Evolutionary conservation across 2,888 invertebrate genomes (phyloP), one percentile per base, ranked within the genome.

Genomic region (Listrodromus nycthemerus): DNA sequence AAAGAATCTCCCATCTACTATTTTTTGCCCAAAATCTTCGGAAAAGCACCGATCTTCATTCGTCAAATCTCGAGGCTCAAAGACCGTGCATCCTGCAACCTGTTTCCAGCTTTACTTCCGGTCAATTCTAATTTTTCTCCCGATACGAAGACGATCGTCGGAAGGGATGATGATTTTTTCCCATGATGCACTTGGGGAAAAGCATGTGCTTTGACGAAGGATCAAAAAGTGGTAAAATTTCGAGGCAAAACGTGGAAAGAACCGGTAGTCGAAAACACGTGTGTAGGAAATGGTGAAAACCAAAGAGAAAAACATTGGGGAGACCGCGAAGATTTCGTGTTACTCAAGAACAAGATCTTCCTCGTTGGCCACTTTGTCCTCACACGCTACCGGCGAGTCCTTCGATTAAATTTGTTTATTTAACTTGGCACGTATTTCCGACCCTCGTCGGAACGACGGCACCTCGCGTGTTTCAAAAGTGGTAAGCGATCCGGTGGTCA

Each of bases 381-480:
- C 33, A 16, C 27, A 74, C 50, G 66, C 55, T 19, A 24, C 71
- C 37, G n/a, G 13, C 13, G 61, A 75, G 61, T 75, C 33, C 70
- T 75, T 30, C n/a, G 52, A 55, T 84, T 76, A 82, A 85, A 84
- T 84, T 85, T 86, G 86, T 86, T 86, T 86, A 84, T 84, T 82
- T 82, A 86, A 86, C 81, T 82, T 85, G 70, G 82, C 84, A 83
- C 79, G 82, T 84, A 86, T 81, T 80, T 83, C 73, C 61, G 71
- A 74, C 65, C 63, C 45, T 65, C n/a, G 48, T 1, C 30, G 61
- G 50, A 19, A 63, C 41, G 41, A 33, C 50, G 61, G 69, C 37
- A 71, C 41, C 73, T 37, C 61, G 67, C 58, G 80, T 81, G 70
- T 66, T 58, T 24, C 16, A 81, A 84, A 85, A 82, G 83, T 84